Percentiles rank a stretch among this genome's conserved stretches.
phyloP scores from a whole-genome alignment of 2,888 invertebrate genomes.

The Perithous albicinctus region DNA sequence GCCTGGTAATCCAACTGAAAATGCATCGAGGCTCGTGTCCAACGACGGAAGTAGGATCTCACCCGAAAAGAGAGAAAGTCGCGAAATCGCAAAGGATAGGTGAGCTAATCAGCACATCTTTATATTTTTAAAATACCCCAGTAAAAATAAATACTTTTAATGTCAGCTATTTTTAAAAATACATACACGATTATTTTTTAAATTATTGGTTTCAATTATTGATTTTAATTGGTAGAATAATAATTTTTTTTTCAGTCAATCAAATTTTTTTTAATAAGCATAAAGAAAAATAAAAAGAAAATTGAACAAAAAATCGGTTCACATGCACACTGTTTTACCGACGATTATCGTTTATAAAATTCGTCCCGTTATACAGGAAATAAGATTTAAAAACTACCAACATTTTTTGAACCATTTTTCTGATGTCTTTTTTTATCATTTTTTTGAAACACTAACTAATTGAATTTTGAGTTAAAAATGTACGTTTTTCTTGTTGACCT shows the following conservation, averaged over 20 bases:
- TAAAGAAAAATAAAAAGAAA: too few species aligned
- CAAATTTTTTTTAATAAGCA: too few species aligned
- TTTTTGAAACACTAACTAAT: background rate
- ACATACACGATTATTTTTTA: too few species aligned
- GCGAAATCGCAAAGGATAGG: conserved; percentile 77
- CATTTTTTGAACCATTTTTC: too few species aligned
- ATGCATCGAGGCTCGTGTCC: conserved; percentile 79
- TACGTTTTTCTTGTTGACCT: background rate
- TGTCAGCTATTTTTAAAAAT: too few species aligned
- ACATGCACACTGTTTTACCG: background rate
- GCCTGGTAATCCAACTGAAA: conserved; percentile 78
- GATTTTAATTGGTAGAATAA: too few species aligned
- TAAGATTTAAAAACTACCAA: too few species aligned
- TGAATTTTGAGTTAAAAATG: background rate
- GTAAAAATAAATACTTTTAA: background rate
- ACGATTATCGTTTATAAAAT: background rate
- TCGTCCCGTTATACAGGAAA: too few species aligned
- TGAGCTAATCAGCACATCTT: conserved; percentile 58
- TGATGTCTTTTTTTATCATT: too few species aligned
- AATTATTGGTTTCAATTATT: too few species aligned
- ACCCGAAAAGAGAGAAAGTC: conserved; percentile 77
- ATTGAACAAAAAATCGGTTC: background rate
- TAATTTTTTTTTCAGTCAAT: too few species aligned
- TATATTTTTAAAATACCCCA: background rate
- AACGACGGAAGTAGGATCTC: conserved; percentile 79